These are phyloP conservation scores for Amorpha juglandis DNA, from an alignment of 2,888 invertebrate genomes.

Conservation along the genomic window DNA sequence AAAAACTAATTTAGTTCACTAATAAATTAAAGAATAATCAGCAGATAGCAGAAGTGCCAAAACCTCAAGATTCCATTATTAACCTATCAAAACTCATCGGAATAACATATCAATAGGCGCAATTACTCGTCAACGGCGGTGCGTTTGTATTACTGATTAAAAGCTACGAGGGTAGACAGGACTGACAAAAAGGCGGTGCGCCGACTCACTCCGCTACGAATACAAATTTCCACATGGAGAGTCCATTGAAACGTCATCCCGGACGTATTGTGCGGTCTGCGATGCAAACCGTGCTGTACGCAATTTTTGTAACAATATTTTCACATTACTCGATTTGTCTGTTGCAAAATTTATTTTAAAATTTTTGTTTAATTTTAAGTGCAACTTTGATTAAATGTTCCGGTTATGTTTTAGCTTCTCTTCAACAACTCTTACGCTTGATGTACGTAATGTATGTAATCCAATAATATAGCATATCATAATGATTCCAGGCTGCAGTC, in stretches of 20 bases:
- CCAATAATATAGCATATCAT: too few relatives aligned
- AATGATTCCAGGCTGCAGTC: too few relatives aligned
- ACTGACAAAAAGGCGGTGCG: conserved; percentile 78
- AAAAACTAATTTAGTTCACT: too few relatives aligned
- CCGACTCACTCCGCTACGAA: conserved; percentile 61
- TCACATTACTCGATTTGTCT: conserved; percentile 24
- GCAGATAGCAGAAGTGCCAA: conserved; percentile 16
- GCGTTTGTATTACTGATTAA: conserved; percentile 81
- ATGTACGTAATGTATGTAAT: too few relatives aligned
- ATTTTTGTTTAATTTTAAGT: not conserved
- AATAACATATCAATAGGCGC: conserved; percentile 77
- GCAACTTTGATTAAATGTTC: too few relatives aligned
- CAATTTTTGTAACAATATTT: conserved; percentile 26
- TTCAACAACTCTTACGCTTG: too few relatives aligned
- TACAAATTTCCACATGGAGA: conserved; percentile 77
- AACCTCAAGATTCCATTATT: conserved; percentile 30
- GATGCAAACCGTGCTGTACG: conserved; percentile 1
- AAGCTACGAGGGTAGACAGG: conserved; percentile 73
- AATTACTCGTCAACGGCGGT: conserved; percentile 83
- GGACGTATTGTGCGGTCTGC: conserved; percentile 67
- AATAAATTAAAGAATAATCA: not conserved
- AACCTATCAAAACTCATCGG: conserved; percentile 32
- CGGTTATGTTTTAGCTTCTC: too few relatives aligned
- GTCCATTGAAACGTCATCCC: conserved; percentile 78
- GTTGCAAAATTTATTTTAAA: conserved; percentile 14